These are phyloP conservation scores for Lasioglossum oenotherae DNA, from an alignment of 2,888 invertebrate species.

Conservation along the genomic window DNA sequence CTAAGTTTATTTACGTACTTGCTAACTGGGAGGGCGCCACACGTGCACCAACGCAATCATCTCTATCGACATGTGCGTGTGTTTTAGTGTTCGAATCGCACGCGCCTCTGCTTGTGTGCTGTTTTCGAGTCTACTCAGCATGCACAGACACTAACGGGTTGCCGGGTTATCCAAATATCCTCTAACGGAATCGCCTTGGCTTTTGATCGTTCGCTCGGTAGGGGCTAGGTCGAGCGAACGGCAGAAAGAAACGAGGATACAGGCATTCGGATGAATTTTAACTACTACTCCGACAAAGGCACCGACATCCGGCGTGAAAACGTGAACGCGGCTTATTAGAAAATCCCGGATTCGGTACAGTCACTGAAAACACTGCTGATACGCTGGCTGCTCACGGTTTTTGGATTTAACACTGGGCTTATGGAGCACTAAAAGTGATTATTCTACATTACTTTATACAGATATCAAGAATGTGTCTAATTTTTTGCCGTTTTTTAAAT, in stretches of 20 bases:
- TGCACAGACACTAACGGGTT: slow-evolving; percentile 43
- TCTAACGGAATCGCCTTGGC: background rate
- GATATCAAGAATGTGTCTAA: background rate
- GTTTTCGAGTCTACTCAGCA: slow-evolving; percentile 44
- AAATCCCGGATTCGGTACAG: slow-evolving; percentile 5
- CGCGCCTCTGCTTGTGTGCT: slow-evolving; percentile 16
- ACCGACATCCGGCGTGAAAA: slow-evolving; percentile 8
- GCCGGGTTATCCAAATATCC: slow-evolving; percentile 7
- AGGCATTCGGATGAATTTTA: slow-evolving; percentile 7
- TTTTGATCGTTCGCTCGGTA: background rate
- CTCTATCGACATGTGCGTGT: slow-evolving; percentile 35
- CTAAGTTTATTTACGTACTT: slow-evolving; percentile 69
- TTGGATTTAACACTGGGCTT: background rate
- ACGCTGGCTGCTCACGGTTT: background rate
- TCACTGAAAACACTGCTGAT: background rate
- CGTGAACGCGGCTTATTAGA: background rate
- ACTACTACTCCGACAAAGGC: background rate
- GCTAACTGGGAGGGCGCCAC: slow-evolving; percentile 72
- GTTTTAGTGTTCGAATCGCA: slow-evolving; percentile 37
- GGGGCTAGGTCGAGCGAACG: background rate
- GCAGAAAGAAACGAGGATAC: slow-evolving; percentile 5
- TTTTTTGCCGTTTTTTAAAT: background rate
- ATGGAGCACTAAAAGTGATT: background rate
- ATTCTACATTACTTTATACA: background rate
- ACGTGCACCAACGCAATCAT: slow-evolving; percentile 63